Evolutionary conservation across 2,797 vertebrate species (phyloP).

Genomic region (Oreortyx pictus): DNA sequence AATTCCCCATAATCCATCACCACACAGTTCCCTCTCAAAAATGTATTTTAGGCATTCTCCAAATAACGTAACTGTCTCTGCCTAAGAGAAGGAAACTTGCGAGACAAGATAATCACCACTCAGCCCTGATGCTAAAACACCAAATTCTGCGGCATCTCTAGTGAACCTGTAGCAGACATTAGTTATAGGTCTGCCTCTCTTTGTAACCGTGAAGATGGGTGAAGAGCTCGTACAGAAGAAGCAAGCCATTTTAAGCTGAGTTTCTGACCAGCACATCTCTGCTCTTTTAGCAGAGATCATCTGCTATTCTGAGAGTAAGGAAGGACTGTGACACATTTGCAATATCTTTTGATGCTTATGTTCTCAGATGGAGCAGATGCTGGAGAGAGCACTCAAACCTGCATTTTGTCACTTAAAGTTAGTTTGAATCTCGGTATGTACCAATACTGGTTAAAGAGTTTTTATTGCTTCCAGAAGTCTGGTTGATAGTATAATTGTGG

Average conservation of each 20-base stretch:
- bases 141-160: neutral
- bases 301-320: neutral
- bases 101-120: slow-evolving; percentile 54
- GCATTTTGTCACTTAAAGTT: slow-evolving; percentile 25
- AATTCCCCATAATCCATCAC: slow-evolving; percentile 22
- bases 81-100: slow-evolving; percentile 12
- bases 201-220: slow-evolving; percentile 1
- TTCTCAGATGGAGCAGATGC: neutral
- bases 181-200: neutral
- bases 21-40: neutral
- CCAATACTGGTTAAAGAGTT: neutral
- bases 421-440: slow-evolving; percentile 46
- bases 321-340: neutral
- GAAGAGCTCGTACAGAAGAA: slow-evolving; percentile 46
- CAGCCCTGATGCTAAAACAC: neutral
- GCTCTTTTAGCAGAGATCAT: neutral
- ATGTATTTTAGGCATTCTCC: slow-evolving; percentile 15
- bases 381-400: slow-evolving; percentile 10
- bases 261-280: neutral
- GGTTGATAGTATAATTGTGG: neutral
- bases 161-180: neutral
- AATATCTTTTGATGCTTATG: slow-evolving; percentile 9
- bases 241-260: slow-evolving; percentile 30
- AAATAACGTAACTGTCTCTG: neutral
- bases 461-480: slow-evolving; percentile 10